Conservation (phyloP, 1,140 invertebrate genomes). For the Octopus bimaculoides region DNA sequence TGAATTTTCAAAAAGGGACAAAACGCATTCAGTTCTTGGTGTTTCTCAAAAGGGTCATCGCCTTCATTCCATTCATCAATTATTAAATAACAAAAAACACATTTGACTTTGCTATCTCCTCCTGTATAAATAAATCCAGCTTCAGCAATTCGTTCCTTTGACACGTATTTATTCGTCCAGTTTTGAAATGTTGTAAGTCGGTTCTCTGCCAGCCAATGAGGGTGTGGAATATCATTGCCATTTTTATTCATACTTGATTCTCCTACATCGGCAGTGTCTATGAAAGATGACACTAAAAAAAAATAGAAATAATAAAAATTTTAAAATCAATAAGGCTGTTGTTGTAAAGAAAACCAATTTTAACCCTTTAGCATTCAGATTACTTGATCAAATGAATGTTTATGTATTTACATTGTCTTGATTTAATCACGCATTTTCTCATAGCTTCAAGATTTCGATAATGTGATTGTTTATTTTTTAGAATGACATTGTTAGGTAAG, state of each 20-base stretch:
- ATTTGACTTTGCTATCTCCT: background rate
- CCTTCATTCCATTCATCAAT: background rate
- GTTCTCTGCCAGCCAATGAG: background rate
- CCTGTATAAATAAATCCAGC: background rate
- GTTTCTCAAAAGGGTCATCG: background rate
- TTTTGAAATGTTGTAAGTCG: background rate
- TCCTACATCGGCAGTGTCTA: too few species aligned
- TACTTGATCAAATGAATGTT: too few species aligned
- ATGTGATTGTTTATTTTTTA: too few species aligned
- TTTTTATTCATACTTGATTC: background rate
- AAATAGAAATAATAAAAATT: too few species aligned
- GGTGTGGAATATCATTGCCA: background rate
- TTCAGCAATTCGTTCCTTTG: background rate
- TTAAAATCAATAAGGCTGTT: too few species aligned
- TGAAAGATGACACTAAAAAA: too few species aligned
- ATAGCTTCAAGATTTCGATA: too few species aligned
- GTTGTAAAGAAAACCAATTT: too few species aligned
- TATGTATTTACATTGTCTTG: too few species aligned
- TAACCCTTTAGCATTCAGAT: too few species aligned
- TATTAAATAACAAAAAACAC: conserved; percentile 5
- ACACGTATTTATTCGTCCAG: background rate
- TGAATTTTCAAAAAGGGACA: background rate
- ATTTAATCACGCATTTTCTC: too few species aligned
- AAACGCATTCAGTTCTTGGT: background rate
- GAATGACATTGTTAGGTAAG: too few species aligned